Conservation (phyloP, 2,113 vertebrate genomes). For the Corapipo altera region DNA sequence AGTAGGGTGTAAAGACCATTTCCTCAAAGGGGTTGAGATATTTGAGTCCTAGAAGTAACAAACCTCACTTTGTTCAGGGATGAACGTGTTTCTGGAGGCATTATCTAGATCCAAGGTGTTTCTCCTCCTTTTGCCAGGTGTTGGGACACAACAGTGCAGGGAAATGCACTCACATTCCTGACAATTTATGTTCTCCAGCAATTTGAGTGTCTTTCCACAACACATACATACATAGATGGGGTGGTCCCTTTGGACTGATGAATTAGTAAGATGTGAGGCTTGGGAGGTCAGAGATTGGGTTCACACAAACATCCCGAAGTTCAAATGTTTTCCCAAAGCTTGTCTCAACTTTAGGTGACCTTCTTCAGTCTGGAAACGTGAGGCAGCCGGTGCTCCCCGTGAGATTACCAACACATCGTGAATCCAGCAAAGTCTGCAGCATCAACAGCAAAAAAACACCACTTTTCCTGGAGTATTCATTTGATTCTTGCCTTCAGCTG, state of each 20-base stretch:
- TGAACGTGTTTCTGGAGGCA: background rate
- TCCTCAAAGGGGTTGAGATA: background rate
- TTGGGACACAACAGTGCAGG: background rate
- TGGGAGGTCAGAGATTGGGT: background rate
- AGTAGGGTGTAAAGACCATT: background rate
- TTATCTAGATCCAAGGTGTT: background rate
- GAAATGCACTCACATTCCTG: background rate
- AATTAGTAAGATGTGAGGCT: background rate
- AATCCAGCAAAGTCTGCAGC: background rate
- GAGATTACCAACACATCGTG: background rate
- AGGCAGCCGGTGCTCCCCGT: background rate
- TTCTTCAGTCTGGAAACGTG: background rate
- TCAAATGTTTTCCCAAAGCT: slow-evolving; percentile 24
- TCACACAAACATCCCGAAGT: slow-evolving; percentile 1
- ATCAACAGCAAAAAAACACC: background rate
- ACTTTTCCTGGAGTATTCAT: background rate
- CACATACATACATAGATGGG: background rate
- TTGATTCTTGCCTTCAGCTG: background rate
- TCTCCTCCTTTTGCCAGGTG: background rate
- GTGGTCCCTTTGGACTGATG: background rate
- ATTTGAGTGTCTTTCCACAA: background rate
- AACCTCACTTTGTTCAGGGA: background rate
- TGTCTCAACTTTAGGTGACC: slow-evolving; percentile 38
- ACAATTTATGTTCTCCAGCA: background rate
- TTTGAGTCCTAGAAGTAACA: background rate